Percentiles rank a stretch among this genome's conserved stretches.
These are phyloP conservation scores for Nanorana parkeri DNA, from an alignment of 2,113 vertebrate species.

Conservation along the genomic window DNA sequence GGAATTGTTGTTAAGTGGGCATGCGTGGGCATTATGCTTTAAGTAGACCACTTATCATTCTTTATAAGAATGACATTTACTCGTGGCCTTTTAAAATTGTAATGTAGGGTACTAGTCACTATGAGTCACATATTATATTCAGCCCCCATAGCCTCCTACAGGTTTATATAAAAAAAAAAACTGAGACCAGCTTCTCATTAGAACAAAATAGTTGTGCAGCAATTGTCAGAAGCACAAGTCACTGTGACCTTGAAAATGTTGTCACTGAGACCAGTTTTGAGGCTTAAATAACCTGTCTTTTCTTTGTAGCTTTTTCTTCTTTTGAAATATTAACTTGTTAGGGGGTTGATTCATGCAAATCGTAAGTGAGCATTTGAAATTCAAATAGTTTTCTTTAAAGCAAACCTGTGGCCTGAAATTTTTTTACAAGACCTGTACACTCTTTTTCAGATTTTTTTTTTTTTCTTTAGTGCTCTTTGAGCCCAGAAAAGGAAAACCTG, in stretches of 20 bases:
- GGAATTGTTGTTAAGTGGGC: not conserved
- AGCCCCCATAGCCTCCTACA: constrained; percentile 22
- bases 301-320: too few species aligned
- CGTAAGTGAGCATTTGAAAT: too few species aligned
- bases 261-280: not conserved
- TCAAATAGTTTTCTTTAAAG: too few species aligned
- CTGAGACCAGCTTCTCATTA: not conserved
- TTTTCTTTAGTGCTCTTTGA: too few species aligned
- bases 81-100: constrained; percentile 29
- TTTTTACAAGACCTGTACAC: too few species aligned
- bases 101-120: constrained; percentile 3
- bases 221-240: not conserved
- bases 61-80: constrained; percentile 34
- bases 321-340: too few species aligned
- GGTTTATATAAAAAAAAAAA: not conserved
- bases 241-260: not conserved
- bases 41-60: constrained; percentile 3
- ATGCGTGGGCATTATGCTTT: not conserved
- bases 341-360: too few species aligned
- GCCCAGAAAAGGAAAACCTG: too few species aligned
- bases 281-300: not conserved
- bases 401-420: too few species aligned
- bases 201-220: not conserved
- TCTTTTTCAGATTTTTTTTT: too few species aligned
- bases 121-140: constrained; percentile 16